phyloP scores from a whole-genome alignment of 2,888 invertebrate species.

The Lasius platythorax region DNA sequence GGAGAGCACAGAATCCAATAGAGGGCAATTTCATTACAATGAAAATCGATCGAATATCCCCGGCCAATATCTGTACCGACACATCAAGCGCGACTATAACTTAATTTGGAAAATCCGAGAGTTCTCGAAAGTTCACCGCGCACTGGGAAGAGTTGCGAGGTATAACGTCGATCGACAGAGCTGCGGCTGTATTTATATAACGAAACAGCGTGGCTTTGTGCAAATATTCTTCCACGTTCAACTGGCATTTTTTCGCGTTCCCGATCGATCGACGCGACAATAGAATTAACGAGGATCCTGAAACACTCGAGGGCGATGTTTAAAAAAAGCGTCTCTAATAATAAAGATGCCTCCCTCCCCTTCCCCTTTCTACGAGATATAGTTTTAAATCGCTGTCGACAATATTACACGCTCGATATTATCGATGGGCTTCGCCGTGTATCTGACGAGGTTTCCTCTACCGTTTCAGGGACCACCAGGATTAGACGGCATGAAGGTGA shows the following conservation, averaged over 20 bases:
- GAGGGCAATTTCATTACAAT: constrained; percentile 46
- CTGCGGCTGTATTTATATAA: constrained; percentile 5
- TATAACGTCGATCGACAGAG: constrained; percentile 25
- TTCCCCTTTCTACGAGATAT: constrained; percentile 14
- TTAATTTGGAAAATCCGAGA: constrained; percentile 52
- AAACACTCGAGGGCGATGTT: constrained; percentile 46
- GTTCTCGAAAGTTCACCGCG: constrained; percentile 37
- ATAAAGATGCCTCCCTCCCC: constrained; percentile 39
- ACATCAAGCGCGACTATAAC: constrained; percentile 46
- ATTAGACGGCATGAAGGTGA: constrained; percentile 98
- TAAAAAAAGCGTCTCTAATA: constrained; percentile 57
- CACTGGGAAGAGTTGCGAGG: constrained; percentile 1
- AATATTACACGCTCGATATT: constrained; percentile 68
- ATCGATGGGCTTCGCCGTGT: constrained; percentile 75
- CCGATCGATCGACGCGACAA: constrained; percentile 19
- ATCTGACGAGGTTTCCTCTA: constrained; percentile 87
- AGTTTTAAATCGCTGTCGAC: constrained; percentile 65
- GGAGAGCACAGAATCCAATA: constrained; percentile 30
- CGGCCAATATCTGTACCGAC: constrained; percentile 33
- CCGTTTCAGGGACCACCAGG: constrained; percentile 95
- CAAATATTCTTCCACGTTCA: constrained; percentile 40
- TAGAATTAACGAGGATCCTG: constrained; percentile 36
- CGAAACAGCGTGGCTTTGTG: constrained; percentile 25
- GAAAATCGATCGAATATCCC: constrained; percentile 47
- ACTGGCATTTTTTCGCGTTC: neutral